Base-by-base conservation (phyloP, 2,797 vertebrate genomes). In the Hapalemur alaotrensis region DNA sequence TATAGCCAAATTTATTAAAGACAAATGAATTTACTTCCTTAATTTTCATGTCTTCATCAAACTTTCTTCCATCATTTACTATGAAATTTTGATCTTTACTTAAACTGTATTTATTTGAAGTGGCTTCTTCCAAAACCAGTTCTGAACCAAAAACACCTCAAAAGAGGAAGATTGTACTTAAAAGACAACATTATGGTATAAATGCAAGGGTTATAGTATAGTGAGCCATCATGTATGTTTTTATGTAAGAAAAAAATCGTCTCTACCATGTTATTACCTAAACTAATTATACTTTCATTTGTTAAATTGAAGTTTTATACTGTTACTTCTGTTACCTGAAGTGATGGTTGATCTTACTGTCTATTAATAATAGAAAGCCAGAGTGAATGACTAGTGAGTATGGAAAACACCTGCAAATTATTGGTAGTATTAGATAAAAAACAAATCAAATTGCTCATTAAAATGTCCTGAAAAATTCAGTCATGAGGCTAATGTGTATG, bases 1-100 rank as follows among this genome's bases (percentile, higher is more conserved):
- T 91, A 86, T 22, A 59, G 67, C 46, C 38, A 87, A 89, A 76
- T 65, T 80, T 90, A 91, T 87, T 89, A 67, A 83, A 78, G 30
- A 73, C 72, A 73, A 95, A 72, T 75, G 13, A 35, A 83, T 13
- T 89, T 54, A 79, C 41, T 85, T 93, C 91, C 52, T 72, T 35
- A 79, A 90, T 70, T 80, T 97, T 48, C 13, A n/a, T 80, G 6
- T 80, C 11, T 76, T 84, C 87, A 46, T 81, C 8, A 57, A 87
- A 75, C 25, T 59, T 89, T 84, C 78, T 76, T 57, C 25, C 52
- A 84, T 41, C 35, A 92, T 61, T 84, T 92, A 52, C 15, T 48
- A 13, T 67, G 32, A 94, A 89, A 95, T 96, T 59, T 83, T 91
- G 17, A 43, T 57, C 10, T 32, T 23, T 23, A 81, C 6, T 61